Conservation (phyloP, 2,113 vertebrate genomes). For the Platichthys stellatus region DNA sequence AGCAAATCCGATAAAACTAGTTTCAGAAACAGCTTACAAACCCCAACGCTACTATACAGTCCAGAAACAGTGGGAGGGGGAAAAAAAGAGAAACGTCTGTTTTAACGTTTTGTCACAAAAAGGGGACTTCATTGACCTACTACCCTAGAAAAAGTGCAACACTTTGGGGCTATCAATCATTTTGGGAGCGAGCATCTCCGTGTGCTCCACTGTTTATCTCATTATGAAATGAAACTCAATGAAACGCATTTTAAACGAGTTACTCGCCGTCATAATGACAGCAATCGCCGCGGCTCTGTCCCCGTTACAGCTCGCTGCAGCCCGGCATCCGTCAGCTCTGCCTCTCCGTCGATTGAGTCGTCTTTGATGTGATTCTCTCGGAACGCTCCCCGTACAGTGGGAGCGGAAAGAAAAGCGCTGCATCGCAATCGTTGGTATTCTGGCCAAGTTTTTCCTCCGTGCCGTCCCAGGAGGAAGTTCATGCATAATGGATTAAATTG, state of each 20-base stretch:
- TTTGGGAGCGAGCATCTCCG: not conserved
- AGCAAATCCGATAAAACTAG: no score
- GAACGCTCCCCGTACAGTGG: slow-evolving; percentile 50
- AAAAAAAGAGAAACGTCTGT: not conserved
- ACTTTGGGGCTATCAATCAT: slow-evolving; percentile 10
- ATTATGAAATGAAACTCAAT: slow-evolving; percentile 12
- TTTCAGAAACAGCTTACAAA: no score
- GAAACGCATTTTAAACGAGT: not conserved
- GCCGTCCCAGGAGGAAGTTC: slow-evolving; percentile 70
- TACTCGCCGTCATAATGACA: slow-evolving; percentile 12
- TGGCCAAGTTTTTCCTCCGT: slow-evolving; percentile 41
- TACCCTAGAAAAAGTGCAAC: slow-evolving; percentile 9
- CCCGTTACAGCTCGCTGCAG: slow-evolving; percentile 13
- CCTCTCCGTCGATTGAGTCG: slow-evolving; percentile 47
- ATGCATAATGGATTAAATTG: slow-evolving; percentile 83
- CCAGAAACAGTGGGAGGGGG: not conserved
- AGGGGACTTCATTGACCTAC: slow-evolving; percentile 7
- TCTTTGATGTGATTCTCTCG: slow-evolving; percentile 49
- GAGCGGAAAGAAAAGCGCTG: slow-evolving; percentile 11
- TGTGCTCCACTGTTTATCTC: not conserved
- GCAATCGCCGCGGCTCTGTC: slow-evolving; percentile 1
- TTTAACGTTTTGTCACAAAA: slow-evolving; percentile 27
- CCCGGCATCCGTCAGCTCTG: slow-evolving; percentile 18
- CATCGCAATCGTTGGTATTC: slow-evolving; percentile 67
- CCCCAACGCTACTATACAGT: not conserved